A percentile compares a stretch with the other conserved stretches of the same genome.
Conservation (phyloP, 1,140 invertebrate species). For the Thrips palmi region DNA sequence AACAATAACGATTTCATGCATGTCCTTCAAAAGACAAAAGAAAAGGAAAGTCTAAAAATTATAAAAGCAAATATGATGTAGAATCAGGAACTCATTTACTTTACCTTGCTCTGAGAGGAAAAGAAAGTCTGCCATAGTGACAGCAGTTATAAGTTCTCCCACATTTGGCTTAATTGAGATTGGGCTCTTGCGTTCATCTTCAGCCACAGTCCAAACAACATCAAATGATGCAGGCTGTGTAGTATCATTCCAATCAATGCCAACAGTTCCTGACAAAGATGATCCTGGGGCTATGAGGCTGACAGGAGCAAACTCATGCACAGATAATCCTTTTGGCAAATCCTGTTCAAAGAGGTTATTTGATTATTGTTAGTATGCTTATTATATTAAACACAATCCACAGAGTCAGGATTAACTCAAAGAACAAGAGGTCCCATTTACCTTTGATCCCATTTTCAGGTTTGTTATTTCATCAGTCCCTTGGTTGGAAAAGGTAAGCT, state of each 20-base stretch:
- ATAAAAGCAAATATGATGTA: conserved; percentile 2
- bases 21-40: not conserved
- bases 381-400: conserved; percentile 5
- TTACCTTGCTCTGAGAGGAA: conserved; percentile 57
- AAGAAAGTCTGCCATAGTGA: conserved; percentile 53
- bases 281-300: conserved; percentile 29
- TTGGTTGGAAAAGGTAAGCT: conserved; percentile 65
- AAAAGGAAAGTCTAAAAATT: not conserved
- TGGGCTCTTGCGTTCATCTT: conserved; percentile 27
- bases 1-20: conserved; percentile 2
- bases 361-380: too few species aligned
- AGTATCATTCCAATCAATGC: conserved; percentile 88
- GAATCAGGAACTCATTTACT: not conserved
- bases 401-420: too few species aligned
- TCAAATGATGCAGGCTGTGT: conserved; percentile 73
- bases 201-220: conserved; percentile 41
- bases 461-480: conserved; percentile 39
- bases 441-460: conserved; percentile 56
- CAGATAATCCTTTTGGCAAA: conserved; percentile 46
- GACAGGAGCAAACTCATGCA: conserved; percentile 70
- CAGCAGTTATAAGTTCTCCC: conserved; percentile 73
- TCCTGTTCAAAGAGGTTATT: too few species aligned
- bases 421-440: too few species aligned
- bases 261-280: conserved; percentile 43
- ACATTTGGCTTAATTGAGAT: conserved; percentile 64